A percentile compares a stretch with the other conserved stretches of the same genome.
Evolutionary conservation across 2,797 vertebrate species (phyloP).

Genomic region (Scolopax bukidnonensis): DNA sequence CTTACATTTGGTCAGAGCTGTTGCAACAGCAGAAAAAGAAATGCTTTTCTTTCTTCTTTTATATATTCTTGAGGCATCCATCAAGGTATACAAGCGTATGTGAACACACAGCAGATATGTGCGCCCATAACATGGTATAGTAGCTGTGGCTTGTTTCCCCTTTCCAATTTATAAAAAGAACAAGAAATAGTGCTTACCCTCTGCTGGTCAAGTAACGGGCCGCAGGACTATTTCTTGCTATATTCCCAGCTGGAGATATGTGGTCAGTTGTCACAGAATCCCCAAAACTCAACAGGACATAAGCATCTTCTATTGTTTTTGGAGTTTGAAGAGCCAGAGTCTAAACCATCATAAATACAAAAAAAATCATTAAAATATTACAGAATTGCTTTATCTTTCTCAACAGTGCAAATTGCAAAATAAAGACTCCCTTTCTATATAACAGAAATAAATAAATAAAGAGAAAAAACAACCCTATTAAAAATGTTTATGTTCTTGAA

Average conservation of each 20-base stretch:
- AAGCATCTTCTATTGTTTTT: conserved; percentile 84
- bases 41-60: neutral
- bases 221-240: conserved; percentile 93
- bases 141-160: neutral
- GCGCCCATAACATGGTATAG: neutral
- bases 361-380: neutral
- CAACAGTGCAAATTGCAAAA: neutral
- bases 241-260: conserved; percentile 98
- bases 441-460: neutral
- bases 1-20: neutral
- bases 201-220: conserved; percentile 89
- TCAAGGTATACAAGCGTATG: neutral
- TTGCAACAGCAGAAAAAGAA: neutral
- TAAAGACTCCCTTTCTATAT: neutral
- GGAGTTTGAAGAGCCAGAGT: conserved; percentile 83
- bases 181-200: conserved; percentile 81
- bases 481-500: neutral
- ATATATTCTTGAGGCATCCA: neutral
- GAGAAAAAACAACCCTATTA: neutral
- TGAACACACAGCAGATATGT: neutral
- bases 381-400: neutral
- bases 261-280: conserved; percentile 99
- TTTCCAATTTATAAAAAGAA: neutral
- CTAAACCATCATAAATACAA: conserved; percentile 70
- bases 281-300: conserved; percentile 91